Conservation (phyloP, 1,140 invertebrate species). For the Zaprionus davidi region DNA sequence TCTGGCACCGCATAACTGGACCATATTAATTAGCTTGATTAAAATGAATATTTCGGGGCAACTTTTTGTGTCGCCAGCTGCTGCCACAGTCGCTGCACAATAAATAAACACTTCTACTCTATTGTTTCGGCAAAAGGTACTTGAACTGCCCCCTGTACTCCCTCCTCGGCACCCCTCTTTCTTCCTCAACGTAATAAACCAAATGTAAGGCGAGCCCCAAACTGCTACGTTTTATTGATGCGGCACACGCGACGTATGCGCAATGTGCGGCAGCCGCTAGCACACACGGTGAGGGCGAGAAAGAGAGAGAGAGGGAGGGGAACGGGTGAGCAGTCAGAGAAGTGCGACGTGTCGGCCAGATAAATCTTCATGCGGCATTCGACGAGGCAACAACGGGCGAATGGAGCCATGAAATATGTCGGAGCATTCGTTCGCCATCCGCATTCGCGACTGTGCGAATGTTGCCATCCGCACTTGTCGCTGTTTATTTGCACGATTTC, state of each 20-base stretch:
- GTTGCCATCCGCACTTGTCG: slow-evolving; percentile 55
- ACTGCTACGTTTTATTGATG: slow-evolving; percentile 71
- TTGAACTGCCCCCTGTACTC: slow-evolving; percentile 22
- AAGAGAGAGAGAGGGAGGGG: background rate
- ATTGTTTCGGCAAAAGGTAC: slow-evolving; percentile 62
- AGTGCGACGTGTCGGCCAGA: slow-evolving; percentile 57
- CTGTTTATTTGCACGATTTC: slow-evolving; percentile 74
- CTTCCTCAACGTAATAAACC: slow-evolving; percentile 61
- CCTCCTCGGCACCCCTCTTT: no score
- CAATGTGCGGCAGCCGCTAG: slow-evolving; percentile 40
- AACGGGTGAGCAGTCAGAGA: slow-evolving; percentile 3
- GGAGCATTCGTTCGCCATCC: slow-evolving; percentile 59
- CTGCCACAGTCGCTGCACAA: slow-evolving; percentile 48
- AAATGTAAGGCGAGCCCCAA: slow-evolving; percentile 69
- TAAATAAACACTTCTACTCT: slow-evolving; percentile 75
- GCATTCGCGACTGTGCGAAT: slow-evolving; percentile 15
- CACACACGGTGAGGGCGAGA: background rate
- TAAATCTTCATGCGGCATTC: slow-evolving; percentile 70
- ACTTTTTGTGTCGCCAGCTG: slow-evolving; percentile 60
- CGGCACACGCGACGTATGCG: slow-evolving; percentile 55
- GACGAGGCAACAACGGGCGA: slow-evolving; percentile 35
- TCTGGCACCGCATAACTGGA: slow-evolving; percentile 56
- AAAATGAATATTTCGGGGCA: slow-evolving; percentile 78
- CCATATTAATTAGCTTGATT: slow-evolving; percentile 83
- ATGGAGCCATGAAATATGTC: slow-evolving; percentile 77